A percentile compares a stretch with the other conserved stretches of the same genome.
Evolutionary conservation across 2,113 vertebrate species (phyloP).

Genomic region (Perognathus longimembris): DNA sequence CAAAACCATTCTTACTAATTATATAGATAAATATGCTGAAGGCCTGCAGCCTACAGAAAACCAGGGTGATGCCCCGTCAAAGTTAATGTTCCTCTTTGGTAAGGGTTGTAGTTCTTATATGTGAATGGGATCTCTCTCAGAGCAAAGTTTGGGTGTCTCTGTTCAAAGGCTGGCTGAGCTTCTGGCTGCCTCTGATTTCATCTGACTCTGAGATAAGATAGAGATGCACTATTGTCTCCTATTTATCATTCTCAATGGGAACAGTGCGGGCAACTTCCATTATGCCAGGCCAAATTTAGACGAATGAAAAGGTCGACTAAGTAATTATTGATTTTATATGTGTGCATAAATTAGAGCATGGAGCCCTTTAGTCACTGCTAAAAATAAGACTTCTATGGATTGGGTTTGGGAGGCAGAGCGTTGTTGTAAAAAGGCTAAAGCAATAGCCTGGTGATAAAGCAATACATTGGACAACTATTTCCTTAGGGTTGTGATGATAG

Average conservation of each 20-base stretch:
- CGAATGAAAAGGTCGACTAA: constrained; percentile 85
- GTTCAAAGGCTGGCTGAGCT: constrained; percentile 67
- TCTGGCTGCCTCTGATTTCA: constrained; percentile 54
- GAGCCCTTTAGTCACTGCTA: constrained; percentile 79
- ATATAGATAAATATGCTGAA: not conserved
- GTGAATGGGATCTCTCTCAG: not conserved
- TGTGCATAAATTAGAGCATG: constrained; percentile 84
- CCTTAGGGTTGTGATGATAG: constrained; percentile 43
- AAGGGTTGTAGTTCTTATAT: not conserved
- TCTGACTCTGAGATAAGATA: constrained; percentile 70
- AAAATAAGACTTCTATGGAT: constrained; percentile 82
- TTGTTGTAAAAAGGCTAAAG: constrained; percentile 40
- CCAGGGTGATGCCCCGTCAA: not conserved
- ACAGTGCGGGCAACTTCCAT: constrained; percentile 80
- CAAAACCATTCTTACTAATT: not conserved
- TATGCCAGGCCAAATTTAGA: constrained; percentile 82
- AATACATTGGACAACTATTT: constrained; percentile 51
- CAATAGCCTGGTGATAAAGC: constrained; percentile 56
- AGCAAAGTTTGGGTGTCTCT: constrained; percentile 20
- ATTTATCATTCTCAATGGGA: constrained; percentile 83
- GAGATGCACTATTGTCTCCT: constrained; percentile 74
- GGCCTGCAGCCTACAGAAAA: not conserved
- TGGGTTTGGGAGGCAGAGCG: constrained; percentile 70
- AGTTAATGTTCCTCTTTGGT: not conserved
- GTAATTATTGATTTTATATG: constrained; percentile 83